Percentiles rank a stretch among this genome's conserved stretches.
These are phyloP conservation scores for Netelia virgata DNA, from an alignment of 2,888 invertebrate genomes.

Conservation along the genomic window DNA sequence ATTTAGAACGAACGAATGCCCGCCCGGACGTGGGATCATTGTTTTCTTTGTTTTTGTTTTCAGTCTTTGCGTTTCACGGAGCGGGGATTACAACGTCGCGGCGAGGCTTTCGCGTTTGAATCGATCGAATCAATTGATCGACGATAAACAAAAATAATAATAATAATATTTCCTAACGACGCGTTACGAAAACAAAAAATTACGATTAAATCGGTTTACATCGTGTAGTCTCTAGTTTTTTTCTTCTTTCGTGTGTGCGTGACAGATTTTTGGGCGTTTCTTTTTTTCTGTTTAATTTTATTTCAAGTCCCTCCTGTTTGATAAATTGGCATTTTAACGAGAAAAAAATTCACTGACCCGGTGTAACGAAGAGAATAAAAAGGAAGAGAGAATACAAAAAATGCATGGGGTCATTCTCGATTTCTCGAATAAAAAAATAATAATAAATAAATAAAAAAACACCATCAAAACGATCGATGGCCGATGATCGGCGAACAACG, in stretches of 20 bases:
- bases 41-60: constrained; percentile 62
- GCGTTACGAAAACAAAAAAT: constrained; percentile 31
- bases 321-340: neutral
- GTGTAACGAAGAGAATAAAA: neutral
- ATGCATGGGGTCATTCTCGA: neutral
- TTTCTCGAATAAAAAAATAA: neutral
- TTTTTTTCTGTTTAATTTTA: too few relatives aligned
- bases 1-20: constrained; percentile 58
- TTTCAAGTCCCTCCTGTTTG: constrained; percentile 10
- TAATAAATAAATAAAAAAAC: neutral
- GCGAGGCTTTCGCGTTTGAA: constrained; percentile 67
- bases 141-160: neutral
- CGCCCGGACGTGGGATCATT: constrained; percentile 68
- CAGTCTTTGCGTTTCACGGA: constrained; percentile 74
- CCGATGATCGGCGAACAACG: constrained; percentile 55
- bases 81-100: constrained; percentile 45
- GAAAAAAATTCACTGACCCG: neutral
- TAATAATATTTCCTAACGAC: constrained; percentile 60
- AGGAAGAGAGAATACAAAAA: neutral
- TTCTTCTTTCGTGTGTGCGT: constrained; percentile 54
- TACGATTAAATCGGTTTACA: neutral
- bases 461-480: constrained; percentile 16
- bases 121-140: constrained; percentile 49
- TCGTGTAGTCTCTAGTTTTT: neutral
- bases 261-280: constrained; percentile 59